These are phyloP conservation scores for Petrocephalus schoutedeni DNA, from an alignment of 2,797 vertebrate species.

Conservation along the genomic window DNA sequence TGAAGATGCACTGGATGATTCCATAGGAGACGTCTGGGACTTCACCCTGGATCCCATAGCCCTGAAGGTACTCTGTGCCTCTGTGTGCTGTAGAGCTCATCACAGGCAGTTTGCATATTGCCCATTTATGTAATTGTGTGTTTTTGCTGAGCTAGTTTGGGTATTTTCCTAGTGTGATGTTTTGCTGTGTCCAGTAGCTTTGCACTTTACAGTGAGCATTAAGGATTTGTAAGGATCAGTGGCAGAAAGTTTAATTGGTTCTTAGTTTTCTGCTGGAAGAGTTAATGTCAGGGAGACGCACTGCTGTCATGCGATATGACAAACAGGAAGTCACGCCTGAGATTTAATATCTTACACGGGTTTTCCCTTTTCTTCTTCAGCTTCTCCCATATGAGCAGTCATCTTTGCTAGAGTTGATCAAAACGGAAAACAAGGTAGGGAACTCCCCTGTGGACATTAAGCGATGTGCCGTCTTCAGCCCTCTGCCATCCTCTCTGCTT, in stretches of 20 bases:
- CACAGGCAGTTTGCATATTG: neutral
- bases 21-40: constrained; percentile 96
- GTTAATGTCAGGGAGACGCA: neutral
- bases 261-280: neutral
- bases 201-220: neutral
- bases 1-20: constrained; percentile 91
- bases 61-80: constrained; percentile 69
- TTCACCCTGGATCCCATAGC: constrained; percentile 93
- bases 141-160: neutral
- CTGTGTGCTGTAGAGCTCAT: neutral
- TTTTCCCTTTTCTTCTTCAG: constrained; percentile 51
- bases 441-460: neutral
- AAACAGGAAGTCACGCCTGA: neutral
- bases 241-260: neutral
- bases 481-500: neutral
- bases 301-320: neutral
- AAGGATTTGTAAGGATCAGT: neutral
- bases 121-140: neutral
- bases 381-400: constrained; percentile 94
- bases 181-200: neutral
- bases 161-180: neutral
- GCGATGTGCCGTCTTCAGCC: neutral
- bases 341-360: neutral
- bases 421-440: constrained; percentile 95
- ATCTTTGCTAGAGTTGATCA: constrained; percentile 88